Evolutionary conservation across 2,797 vertebrate species (phyloP).

Genomic region (Acanthurus lineatus): DNA sequence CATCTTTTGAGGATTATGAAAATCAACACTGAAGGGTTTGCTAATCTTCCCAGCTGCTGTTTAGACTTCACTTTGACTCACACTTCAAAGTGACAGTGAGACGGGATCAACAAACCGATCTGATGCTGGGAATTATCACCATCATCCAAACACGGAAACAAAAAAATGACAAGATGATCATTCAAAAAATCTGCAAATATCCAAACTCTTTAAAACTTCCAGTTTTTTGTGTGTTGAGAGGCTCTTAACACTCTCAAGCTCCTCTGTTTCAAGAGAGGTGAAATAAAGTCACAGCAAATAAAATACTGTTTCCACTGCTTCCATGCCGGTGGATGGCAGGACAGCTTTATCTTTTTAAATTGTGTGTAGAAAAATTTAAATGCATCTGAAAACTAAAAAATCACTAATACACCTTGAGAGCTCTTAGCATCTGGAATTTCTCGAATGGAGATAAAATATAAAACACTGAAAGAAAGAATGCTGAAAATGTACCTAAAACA

Average conservation of each 20-base stretch:
- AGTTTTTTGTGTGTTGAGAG: slow-evolving; percentile 9
- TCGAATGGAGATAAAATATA: slow-evolving; percentile 64
- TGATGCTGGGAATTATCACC: not conserved
- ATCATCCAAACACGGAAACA: not conserved
- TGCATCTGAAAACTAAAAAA: slow-evolving; percentile 21
- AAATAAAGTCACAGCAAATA: slow-evolving; percentile 66
- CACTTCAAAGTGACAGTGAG: not conserved
- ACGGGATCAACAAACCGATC: not conserved
- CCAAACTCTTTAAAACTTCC: not conserved
- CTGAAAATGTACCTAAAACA: slow-evolving; percentile 68
- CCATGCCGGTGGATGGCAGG: slow-evolving; percentile 53
- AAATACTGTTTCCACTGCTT: slow-evolving; percentile 59
- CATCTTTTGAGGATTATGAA: not conserved
- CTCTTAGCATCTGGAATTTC: slow-evolving; percentile 59
- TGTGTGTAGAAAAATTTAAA: slow-evolving; percentile 49
- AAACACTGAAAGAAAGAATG: slow-evolving; percentile 57
- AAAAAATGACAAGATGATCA: slow-evolving; percentile 1
- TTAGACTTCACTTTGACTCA: not conserved
- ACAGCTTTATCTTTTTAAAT: slow-evolving; percentile 43
- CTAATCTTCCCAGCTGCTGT: not conserved
- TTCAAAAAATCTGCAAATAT: not conserved
- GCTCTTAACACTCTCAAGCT: slow-evolving; percentile 29
- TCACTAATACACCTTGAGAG: slow-evolving; percentile 12
- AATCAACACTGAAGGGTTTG: no score
- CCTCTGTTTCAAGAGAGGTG: slow-evolving; percentile 45